Base-by-base conservation (phyloP, 2,797 vertebrate genomes). In the Anguilla megastoma region DNA sequence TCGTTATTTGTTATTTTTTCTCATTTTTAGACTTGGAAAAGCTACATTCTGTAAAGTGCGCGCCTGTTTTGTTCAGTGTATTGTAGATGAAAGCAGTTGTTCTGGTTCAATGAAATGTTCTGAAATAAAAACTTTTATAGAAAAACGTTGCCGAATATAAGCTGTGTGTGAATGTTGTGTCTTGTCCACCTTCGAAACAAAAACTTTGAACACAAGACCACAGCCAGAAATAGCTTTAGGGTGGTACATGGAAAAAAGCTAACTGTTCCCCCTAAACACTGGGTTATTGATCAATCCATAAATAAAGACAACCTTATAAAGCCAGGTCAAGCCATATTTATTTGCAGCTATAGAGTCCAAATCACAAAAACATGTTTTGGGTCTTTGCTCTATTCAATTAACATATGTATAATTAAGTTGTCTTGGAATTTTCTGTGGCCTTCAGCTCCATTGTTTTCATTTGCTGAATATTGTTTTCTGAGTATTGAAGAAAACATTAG, bases 41-140 rank as follows among this genome's bases (percentile, higher is more conserved):
- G 71, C n/a, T 24, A 83, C 18, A 27, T 88, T 74, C 82, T 88
- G 87, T 88, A 66, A 88, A 88, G 63, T 88, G 83, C 50, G 54
- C 84, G 41, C 33, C 71, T 82, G 79, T 82, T 82, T 85, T 84
- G 63, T 52, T 85, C 14, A 74, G 84, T 88, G 83, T 85, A 54
- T 85, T 85, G 87, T 88, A 85, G 69, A 88, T 33, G 2, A 41
- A 56, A 0, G 36, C 74, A 45, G 56, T 66, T 85, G 87, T 88
- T 88, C 87, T 50, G 69, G n/a, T 88, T 85, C 52, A 69, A 79
- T 85, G 36, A 88, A 74, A 83, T 79, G 80, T 85, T 48, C 50
- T 66, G 52, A 52, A 88, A 54, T 27, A 69, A 33, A 69, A 82
- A 79, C 86, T 88, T 87, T 88, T 89, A 87, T 86, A 88, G n/a